Conservation (phyloP, 2,888 invertebrate genomes). For the Lepetodrilus schrolli region DNA sequence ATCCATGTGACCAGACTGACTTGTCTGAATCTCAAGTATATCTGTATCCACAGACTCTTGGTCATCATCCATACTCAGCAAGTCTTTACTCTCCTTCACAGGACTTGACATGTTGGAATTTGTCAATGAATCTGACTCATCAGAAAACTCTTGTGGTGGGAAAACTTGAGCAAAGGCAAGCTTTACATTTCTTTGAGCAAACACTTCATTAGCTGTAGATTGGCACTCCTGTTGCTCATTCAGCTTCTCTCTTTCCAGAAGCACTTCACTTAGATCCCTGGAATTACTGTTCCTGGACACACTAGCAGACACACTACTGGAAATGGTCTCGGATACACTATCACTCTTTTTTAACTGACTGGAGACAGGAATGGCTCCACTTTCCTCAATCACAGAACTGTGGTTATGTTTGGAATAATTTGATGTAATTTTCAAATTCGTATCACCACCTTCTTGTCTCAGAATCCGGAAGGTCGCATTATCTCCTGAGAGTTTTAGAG, state of each 20-base stretch:
- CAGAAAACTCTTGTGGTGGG: conserved; percentile 33
- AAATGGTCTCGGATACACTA: not conserved
- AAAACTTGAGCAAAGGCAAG: conserved; percentile 42
- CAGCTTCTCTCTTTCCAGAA: conserved; percentile 35
- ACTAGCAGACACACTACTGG: not conserved
- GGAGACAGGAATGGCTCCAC: not conserved
- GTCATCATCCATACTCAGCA: not conserved
- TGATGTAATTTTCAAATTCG: conserved; percentile 46
- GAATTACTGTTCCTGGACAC: too few species aligned
- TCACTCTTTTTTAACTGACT: conserved; percentile 3
- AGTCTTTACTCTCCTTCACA: conserved; percentile 4
- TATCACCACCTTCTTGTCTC: conserved; percentile 44
- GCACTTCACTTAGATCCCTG: too few species aligned
- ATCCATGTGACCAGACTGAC: not conserved
- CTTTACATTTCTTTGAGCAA: conserved; percentile 45
- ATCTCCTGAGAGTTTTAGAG: conserved; percentile 88
- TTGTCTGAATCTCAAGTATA: conserved; percentile 3
- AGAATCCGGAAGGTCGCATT: conserved; percentile 86
- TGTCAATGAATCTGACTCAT: conserved; percentile 38
- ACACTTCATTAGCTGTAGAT: conserved; percentile 44
- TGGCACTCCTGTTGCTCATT: conserved; percentile 33
- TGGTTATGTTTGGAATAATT: not conserved
- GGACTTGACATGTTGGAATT: conserved; percentile 32
- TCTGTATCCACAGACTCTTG: not conserved
- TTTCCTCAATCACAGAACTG: too few species aligned